Base-by-base conservation (phyloP, 2,888 invertebrate genomes). In the Penaeus monodon region DNA sequence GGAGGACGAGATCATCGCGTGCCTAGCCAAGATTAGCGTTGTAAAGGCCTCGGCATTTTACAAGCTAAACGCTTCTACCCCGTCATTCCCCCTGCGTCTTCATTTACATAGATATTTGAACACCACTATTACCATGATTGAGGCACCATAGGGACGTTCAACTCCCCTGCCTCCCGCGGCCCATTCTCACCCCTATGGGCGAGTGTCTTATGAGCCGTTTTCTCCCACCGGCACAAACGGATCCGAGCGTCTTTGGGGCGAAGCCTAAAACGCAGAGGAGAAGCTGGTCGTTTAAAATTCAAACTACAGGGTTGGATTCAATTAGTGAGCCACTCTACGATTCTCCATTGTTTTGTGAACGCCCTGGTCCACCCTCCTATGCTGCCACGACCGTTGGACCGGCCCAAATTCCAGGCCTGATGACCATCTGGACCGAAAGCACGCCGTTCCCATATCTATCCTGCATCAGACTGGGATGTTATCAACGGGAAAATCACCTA, bases 51-150 rank as follows among this genome's bases (percentile, higher is more conserved):
- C 49, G 44, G 68, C 86, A 81, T 86, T 86, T 86, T 86, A 86
- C 86, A 86, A 70, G 81, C 81, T 86, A 78, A 82, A 68, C 76
- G 82, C 78, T 86, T 68, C 81, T 82, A 80, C 65, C 76, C 77
- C 86, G 86, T 86, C 86, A 86, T 81, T 86, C 86, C 82, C 86
- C 57, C 64, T 81, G 82, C 79, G 86, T 86, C 86, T 86, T 86
- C 86, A 86, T 86, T 86, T 86, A 86, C 86, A 86, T 86, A 86
- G 82, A 86, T 86, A 86, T 86, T 86, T 82, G 86, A 86, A 77
- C 82, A 81, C 82, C 68, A 70, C 78, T 78, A 86, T 86, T 86
- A 86, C 82, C 78, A 70, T 68, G 63, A 82, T 81, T 66, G 81
- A 65, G 33, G 12, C 29, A 27, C 49, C 81, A n/a, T 49, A 81